phyloP scores from a whole-genome alignment of 92 coral and sea anemone species.

The Siderastrea siderea region DNA sequence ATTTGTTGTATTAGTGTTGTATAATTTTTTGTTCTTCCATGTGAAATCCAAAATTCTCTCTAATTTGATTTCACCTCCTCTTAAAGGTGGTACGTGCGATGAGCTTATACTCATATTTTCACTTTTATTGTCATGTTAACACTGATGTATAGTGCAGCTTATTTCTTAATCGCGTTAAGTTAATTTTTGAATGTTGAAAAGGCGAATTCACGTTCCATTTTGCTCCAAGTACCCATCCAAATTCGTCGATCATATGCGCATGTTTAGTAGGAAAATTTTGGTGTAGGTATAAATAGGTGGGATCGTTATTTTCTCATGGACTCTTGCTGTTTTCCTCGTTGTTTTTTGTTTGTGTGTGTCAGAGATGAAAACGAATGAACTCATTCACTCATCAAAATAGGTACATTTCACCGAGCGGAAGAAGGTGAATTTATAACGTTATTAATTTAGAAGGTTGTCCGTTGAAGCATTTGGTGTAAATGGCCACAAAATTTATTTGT shows the following conservation, averaged over 20 bases:
- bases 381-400: constrained; percentile 5
- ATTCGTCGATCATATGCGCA: background rate
- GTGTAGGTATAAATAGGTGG: background rate
- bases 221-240: background rate
- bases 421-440: background rate
- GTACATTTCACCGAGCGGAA: background rate
- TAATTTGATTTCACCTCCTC: background rate
- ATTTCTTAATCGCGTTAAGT: constrained; percentile 21
- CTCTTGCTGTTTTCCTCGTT: background rate
- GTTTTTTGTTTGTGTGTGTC: constrained; percentile 2
- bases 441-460: background rate
- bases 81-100: too few relatives aligned
- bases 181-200: constrained; percentile 3
- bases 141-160: background rate
- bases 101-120: background rate
- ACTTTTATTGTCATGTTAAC: background rate
- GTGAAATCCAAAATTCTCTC: background rate
- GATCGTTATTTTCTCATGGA: constrained; percentile 1
- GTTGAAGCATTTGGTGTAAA: background rate
- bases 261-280: background rate
- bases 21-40: background rate
- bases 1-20: background rate
- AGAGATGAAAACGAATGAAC: background rate
- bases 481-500: background rate
- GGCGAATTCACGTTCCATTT: background rate